Base-by-base conservation (phyloP, 2,797 vertebrate species). In the Galago senegalensis region DNA sequence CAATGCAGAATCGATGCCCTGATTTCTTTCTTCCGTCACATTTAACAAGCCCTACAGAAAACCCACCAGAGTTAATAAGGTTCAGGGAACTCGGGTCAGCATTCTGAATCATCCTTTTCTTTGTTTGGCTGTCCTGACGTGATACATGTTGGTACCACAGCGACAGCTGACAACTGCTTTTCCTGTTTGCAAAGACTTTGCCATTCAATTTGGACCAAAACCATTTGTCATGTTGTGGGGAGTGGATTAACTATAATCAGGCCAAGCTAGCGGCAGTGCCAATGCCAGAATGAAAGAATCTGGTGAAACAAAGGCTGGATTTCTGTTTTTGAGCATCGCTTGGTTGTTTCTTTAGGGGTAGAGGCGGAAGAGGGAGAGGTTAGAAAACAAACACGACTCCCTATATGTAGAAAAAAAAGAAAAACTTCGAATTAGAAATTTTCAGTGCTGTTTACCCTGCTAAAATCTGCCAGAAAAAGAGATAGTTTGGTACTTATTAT, bases 161-260 rank as follows among this genome's bases (percentile, higher is more conserved):
- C 93, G 75, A 97, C 97, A 97, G 98, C 96, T 96, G 95, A 97
- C 97, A 97, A 98, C 91, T 83, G 96, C 79, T 98, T 95, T 80
- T 97, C 89, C 96, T 95, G 53, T 96, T 95, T 89, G 92, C 95
- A 95, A 96, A 97, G 98, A 87, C 95, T 97, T 90, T 77, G 67
- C 91, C 97, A 87, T 97, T 98, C 97, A 98, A 63, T 94, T 91
- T 37, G 79, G 94, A 97, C 97, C 97, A 88, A 96, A 95, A 97
- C 87, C 96, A 91, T 90, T 98, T 94, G 95, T 97, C 97, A 80
- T n/a, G 72, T 93, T 96, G 95, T 81, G 13, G 94, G 98, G 96
- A 95, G 20, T 13, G 95, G 97, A 98, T 98, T 92, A 97, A 93
- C 95, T 95, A 37, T 89, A 91, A 98, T 98, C 97, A 94, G 90